phyloP scores from a whole-genome alignment of 2,797 vertebrate genomes.

The Xerus rutilus region DNA sequence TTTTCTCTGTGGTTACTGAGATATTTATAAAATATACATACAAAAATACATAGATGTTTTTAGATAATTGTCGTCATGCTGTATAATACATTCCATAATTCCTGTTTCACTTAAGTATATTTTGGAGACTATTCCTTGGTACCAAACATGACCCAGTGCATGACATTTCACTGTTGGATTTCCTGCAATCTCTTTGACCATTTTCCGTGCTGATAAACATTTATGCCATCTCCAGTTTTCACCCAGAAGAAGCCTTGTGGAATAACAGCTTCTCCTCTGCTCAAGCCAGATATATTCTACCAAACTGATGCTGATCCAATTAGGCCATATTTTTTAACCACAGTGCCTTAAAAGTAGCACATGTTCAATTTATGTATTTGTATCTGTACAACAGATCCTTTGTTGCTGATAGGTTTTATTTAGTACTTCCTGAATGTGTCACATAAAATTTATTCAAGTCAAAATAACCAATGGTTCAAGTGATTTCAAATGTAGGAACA shows the following conservation, averaged over 20 bases:
- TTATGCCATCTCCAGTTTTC: background rate
- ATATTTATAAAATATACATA: no score
- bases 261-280: background rate
- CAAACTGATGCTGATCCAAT: background rate
- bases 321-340: background rate
- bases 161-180: background rate
- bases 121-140: background rate
- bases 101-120: background rate
- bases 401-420: background rate
- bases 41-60: background rate
- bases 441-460: background rate
- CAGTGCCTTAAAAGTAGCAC: background rate
- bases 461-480: background rate
- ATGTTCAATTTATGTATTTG: background rate
- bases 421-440: background rate
- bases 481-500: background rate
- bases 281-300: background rate
- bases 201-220: background rate
- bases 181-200: background rate
- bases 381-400: background rate
- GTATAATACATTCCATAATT: background rate
- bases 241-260: background rate
- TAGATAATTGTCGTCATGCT: background rate
- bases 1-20: background rate
- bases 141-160: rapidly evolving